Evolutionary conservation across 2,113 vertebrate species (phyloP), one percentile per base, ranked within the genome.

Genomic region (Crocuta crocuta): DNA sequence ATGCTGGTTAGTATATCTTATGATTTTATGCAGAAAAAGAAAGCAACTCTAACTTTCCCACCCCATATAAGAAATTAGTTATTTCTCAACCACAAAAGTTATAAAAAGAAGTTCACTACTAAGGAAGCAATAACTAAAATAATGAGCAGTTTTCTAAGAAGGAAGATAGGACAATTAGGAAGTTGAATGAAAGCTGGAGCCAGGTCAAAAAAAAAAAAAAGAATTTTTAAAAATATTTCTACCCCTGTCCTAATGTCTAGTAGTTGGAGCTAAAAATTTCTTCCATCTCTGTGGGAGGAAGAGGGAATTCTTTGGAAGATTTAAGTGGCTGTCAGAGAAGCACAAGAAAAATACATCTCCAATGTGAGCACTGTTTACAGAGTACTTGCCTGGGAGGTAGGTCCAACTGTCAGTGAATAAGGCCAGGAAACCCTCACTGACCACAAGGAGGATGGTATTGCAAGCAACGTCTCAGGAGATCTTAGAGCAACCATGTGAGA

Each of bases 61-160:
- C 53, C 17, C 1, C 7, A 74, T 66, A 61, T 39, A 85, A 88
- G 19, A 76, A 24, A 74, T 81, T 74, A 80, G 8, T 10, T 95
- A 35, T 83, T 96, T 94, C 48, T 86, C n/a, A 74, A 19, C 85
- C 31, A 68, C 43, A 68, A 93, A 92, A 95, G 3, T 96, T 39
- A 76, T 26, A 93, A 61, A 91, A 53, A 95, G 35, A 95, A 82
- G n/a, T 80, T 91, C 24, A 87, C 43, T 79, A 61, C 6, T 48
- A 78, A 21, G n/a, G 17, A 85, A 97, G 16, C 66, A 68, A 33
- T 89, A 24, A 23, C 16, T 74, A 87, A 11, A 83, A 68, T 50
- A 79, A 45, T 74, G 15, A 86, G 13, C 5, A 82, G 79, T 94
- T 95, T 92, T 92, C 17, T 76, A 58, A 89, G 61, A 96, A 78